phyloP scores from a whole-genome alignment of 2,888 invertebrate species.

The Trachelus tabidus region DNA sequence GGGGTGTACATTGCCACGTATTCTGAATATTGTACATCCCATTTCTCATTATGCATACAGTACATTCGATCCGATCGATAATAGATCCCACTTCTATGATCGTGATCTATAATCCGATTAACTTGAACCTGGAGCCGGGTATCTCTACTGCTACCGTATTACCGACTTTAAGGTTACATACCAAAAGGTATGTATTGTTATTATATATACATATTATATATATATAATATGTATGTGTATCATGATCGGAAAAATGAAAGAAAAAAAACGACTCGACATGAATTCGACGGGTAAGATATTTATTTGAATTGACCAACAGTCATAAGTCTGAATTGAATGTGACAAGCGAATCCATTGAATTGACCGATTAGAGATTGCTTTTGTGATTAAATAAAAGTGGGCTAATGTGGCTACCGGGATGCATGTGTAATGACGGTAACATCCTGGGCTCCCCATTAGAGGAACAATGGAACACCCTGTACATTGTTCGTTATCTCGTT shows the following conservation, averaged over 20 bases:
- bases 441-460: conserved; percentile 44
- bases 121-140: not conserved
- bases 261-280: not conserved
- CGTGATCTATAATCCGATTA: not conserved
- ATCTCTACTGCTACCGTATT: not conserved
- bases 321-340: not conserved
- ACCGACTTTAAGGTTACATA: no score
- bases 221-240: not conserved
- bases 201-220: no score
- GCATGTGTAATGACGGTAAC: conserved; percentile 47
- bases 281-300: not conserved
- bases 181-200: no score
- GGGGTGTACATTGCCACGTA: not conserved
- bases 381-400: conserved; percentile 52
- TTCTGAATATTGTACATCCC: not conserved
- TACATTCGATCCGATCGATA: not conserved
- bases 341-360: not conserved
- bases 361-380: conserved; percentile 31
- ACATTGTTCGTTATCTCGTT: conserved; percentile 41
- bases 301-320: not conserved
- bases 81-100: not conserved
- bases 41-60: not conserved
- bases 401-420: conserved; percentile 45
- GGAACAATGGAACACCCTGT: conserved; percentile 40
- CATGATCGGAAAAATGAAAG: not conserved